Base-by-base conservation (phyloP, 2,113 vertebrate genomes). In the Tursiops truncatus region DNA sequence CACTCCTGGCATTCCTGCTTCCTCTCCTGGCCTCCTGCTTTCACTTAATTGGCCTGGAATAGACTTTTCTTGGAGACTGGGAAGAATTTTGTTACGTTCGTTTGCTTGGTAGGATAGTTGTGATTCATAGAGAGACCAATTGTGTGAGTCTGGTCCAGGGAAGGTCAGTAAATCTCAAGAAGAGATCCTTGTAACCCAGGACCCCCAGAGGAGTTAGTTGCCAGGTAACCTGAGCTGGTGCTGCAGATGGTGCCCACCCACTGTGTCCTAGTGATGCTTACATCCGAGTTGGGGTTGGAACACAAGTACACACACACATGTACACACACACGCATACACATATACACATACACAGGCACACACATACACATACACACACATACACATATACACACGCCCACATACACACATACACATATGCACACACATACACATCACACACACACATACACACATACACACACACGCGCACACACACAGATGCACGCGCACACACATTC, bases 381-480 rank as follows among this genome's bases (percentile, higher is more conserved):
- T 15, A 70, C 3, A 21, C 8, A 6, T 4, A 12, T 2, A 4
- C 38, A 38, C 38, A 13, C 68, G 36, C 36, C 36, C 11, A 79
- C 0, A 74, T 3, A 33, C 6, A 4, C 8, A 9, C 0, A 20
- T 15, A 70, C 3, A 21, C 8, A 6, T 4, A 12, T 2, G 38
- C 38, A 38, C 38, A 13, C 68, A 36, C 3, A 13, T 1, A 63
- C 8, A 28, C 3, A 63, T 10, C 3, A 33, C 6, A 3, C 7
- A 18, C 0, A 74, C 36, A 36, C 36, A 36, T 1, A 36, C 36
- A 36, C 36, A 36, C 36, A 36, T 36, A 36, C 36, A 36, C 36
- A 36, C 36, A 36, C 36, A 71, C 8, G 47, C 1, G 15, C 12
- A 44, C 13, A 44, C 1, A 31, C 5, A 47, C 15, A 33, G 1